Evolutionary conservation across 2,797 vertebrate genomes (phyloP).

Genomic region (Hybognathus amarus): DNA sequence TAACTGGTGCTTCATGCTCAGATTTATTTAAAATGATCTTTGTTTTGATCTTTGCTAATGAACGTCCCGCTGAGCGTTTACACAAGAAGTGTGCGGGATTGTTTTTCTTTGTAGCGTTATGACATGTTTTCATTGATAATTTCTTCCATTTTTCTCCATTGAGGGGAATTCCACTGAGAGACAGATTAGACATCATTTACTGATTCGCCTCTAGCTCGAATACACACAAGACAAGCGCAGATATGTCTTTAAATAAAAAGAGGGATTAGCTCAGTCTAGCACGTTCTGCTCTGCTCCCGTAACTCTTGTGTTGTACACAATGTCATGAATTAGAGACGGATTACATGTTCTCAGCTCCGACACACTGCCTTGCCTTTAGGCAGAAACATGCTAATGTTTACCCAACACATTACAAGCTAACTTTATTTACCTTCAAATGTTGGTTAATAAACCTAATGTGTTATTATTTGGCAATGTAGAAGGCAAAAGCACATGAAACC

Average conservation of each 20-base stretch:
- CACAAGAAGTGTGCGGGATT: neutral
- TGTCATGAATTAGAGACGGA: constrained; percentile 21
- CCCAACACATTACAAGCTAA: neutral
- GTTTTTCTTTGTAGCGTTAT: neutral
- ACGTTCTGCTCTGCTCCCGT: neutral
- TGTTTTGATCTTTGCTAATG: neutral
- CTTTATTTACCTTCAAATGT: neutral
- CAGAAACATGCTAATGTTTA: neutral
- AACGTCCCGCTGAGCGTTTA: too few relatives aligned
- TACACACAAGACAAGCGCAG: neutral
- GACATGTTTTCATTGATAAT: neutral
- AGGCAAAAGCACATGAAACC: neutral
- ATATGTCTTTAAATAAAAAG: neutral
- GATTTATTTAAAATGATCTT: neutral
- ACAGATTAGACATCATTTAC: neutral
- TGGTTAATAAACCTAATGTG: neutral
- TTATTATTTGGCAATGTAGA: neutral
- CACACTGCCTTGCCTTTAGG: neutral
- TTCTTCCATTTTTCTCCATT: neutral
- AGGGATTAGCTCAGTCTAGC: neutral
- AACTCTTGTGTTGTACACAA: constrained; percentile 20
- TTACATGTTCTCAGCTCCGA: neutral
- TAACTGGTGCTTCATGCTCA: neutral
- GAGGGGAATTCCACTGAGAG: constrained; percentile 59
- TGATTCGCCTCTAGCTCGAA: constrained; percentile 8